phyloP scores from a whole-genome alignment of 2,797 vertebrate species.

The Hemitrygon akajei region DNA sequence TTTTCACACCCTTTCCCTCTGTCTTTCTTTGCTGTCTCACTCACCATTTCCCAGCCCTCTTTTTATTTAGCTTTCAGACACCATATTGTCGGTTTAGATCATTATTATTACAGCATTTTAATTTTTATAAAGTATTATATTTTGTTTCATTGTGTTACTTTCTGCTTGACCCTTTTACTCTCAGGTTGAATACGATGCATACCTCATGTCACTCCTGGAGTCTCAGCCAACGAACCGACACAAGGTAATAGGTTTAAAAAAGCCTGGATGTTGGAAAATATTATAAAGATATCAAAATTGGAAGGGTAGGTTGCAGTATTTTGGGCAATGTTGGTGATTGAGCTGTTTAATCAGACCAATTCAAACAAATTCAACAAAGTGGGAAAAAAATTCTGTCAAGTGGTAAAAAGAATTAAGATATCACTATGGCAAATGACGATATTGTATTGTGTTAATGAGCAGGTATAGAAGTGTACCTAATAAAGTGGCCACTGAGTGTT shows the following conservation, averaged over 20 bases:
- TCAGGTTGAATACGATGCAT: slow-evolving; percentile 14
- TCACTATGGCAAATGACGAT: background rate
- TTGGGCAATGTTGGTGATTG: background rate
- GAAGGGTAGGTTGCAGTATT: background rate
- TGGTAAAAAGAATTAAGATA: background rate
- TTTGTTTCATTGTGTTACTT: background rate
- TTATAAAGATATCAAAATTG: background rate
- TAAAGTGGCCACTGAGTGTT: too few species aligned
- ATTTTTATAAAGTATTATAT: background rate
- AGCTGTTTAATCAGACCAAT: background rate
- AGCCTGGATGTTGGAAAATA: background rate
- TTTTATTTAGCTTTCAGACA: background rate
- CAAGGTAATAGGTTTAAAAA: slow-evolving; percentile 26
- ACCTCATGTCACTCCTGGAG: slow-evolving; percentile 12
- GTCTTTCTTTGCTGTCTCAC: background rate
- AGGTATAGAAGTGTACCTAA: too few species aligned
- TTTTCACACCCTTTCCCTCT: background rate
- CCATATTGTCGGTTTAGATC: background rate
- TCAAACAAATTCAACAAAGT: background rate
- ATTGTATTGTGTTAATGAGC: background rate
- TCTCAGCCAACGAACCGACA: background rate
- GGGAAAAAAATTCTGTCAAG: too few species aligned
- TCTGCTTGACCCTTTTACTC: background rate
- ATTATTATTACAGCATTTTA: background rate
- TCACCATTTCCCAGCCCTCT: background rate